Evolutionary conservation across 2,888 invertebrate species (phyloP).

Genomic region (Metallyticus violacea): DNA sequence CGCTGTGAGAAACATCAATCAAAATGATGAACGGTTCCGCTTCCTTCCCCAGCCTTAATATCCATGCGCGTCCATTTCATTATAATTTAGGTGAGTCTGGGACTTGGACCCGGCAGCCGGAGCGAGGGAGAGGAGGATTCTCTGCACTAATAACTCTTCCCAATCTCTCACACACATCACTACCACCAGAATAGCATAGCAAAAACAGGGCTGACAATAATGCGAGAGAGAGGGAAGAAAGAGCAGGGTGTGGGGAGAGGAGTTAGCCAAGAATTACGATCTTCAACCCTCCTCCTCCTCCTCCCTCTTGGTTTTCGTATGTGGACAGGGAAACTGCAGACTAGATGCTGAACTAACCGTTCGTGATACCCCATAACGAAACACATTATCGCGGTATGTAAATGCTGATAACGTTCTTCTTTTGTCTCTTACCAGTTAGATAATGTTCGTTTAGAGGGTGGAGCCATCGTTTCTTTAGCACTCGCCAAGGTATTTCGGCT

Average conservation of each 20-base stretch:
- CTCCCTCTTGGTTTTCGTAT: background rate
- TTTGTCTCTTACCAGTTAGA: background rate
- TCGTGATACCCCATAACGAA: background rate
- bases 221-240: conserved; percentile 14
- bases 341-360: background rate
- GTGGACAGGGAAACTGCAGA: background rate
- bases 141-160: conserved; percentile 28
- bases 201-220: conserved; percentile 30
- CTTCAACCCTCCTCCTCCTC: background rate
- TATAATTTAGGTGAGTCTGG: conserved; percentile 29
- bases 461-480: background rate
- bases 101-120: too few relatives aligned
- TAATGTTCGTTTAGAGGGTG: background rate
- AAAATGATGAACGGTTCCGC: conserved; percentile 50
- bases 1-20: conserved; percentile 48
- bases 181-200: conserved; percentile 14
- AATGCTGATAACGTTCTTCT: background rate
- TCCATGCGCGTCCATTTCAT: conserved; percentile 26
- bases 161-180: conserved; percentile 32
- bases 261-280: conserved; percentile 26
- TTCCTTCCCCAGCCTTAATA: conserved; percentile 14
- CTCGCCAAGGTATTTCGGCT: background rate
- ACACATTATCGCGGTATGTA: background rate
- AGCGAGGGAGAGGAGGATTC: conserved; percentile 31
- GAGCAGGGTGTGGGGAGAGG: conserved; percentile 1